Evolutionary conservation across 2,888 invertebrate species (phyloP).

Genomic region (Orthosia cruda): DNA sequence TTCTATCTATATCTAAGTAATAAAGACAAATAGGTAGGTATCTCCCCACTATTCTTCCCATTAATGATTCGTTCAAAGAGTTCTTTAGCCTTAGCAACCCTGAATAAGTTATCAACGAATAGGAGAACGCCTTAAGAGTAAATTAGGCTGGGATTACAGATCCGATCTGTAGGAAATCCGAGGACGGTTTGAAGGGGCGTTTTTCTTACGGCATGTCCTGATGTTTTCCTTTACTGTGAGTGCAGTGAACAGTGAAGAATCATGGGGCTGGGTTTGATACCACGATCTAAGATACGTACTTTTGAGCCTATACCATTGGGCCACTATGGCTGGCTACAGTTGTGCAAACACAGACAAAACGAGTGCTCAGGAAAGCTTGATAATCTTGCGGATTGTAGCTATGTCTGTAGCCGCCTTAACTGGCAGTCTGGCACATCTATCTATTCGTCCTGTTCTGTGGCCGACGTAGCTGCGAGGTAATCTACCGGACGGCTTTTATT

Average conservation of each 20-base stretch:
- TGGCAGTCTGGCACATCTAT: slow-evolving; percentile 31
- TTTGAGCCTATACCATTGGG: no score
- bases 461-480: slow-evolving; percentile 42
- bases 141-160: slow-evolving; percentile 71
- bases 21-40: background rate
- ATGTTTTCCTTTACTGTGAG: no score
- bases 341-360: background rate
- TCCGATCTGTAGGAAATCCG: slow-evolving; percentile 60
- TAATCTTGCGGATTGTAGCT: background rate
- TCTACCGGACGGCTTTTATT: slow-evolving; percentile 65
- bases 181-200: slow-evolving; percentile 30
- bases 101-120: slow-evolving; percentile 60
- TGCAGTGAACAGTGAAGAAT: no score
- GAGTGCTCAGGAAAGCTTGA: background rate
- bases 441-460: slow-evolving; percentile 21
- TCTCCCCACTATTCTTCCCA: background rate
- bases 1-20: no score
- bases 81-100: slow-evolving; percentile 37
- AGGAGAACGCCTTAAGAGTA: slow-evolving; percentile 67
- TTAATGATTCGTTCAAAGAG: slow-evolving; percentile 7
- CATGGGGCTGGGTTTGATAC: no score
- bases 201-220: no score
- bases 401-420: slow-evolving; percentile 10
- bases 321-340: no score
- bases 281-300: no score